These are phyloP conservation scores for Tachina lurida DNA, from an alignment of 2,888 invertebrate genomes.

Conservation along the genomic window DNA sequence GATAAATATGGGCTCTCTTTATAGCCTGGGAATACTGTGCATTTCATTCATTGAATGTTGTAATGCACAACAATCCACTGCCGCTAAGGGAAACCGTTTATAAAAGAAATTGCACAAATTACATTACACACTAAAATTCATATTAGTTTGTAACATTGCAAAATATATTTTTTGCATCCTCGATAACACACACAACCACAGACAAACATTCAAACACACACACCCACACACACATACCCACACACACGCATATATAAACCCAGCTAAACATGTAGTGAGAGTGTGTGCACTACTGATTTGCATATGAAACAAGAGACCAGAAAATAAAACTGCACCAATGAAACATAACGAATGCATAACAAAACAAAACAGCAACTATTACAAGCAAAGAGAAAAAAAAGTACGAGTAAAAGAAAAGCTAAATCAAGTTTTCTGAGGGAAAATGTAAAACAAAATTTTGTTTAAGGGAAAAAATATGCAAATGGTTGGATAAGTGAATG, in stretches of 20 bases:
- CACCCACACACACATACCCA: too few species aligned
- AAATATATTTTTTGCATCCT: not conserved
- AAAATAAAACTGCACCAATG: constrained; percentile 50
- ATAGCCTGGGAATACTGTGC: too few species aligned
- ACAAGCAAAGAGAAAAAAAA: constrained; percentile 1
- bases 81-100: too few species aligned
- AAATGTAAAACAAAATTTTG: constrained; percentile 67
- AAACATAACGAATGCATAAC: constrained; percentile 45
- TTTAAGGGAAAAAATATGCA: constrained; percentile 64
- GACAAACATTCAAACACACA: too few species aligned
- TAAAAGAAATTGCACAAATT: too few species aligned
- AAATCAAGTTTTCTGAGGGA: constrained; percentile 57
- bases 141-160: too few species aligned
- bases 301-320: constrained; percentile 64
- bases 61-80: too few species aligned
- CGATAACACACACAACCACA: too few species aligned
- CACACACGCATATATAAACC: too few species aligned
- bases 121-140: too few species aligned
- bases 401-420: constrained; percentile 23
- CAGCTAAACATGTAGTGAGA: not conserved
- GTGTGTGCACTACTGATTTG: constrained; percentile 51
- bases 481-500: constrained; percentile 32
- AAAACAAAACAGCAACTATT: constrained; percentile 19
- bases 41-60: too few species aligned
- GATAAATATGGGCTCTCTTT: too few species aligned